These are phyloP conservation scores for Camponotus fellah DNA, from an alignment of 2,888 invertebrate species.

Conservation along the genomic window DNA sequence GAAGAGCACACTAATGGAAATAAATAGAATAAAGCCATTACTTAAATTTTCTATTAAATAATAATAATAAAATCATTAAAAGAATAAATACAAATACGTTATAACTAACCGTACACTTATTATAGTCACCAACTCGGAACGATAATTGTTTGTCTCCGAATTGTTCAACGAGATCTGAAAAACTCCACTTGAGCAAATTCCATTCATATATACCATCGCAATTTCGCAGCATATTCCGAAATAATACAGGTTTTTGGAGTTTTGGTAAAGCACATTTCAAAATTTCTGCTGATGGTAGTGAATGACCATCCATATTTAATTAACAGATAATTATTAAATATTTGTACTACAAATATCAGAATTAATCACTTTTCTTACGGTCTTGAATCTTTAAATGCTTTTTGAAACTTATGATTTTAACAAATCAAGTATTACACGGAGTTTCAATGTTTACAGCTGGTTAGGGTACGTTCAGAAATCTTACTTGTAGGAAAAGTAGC, in stretches of 20 bases:
- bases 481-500: neutral
- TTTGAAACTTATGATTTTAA: neutral
- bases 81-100: neutral
- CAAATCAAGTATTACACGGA: no score
- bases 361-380: neutral
- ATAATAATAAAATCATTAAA: neutral
- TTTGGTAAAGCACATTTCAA: slow-evolving; percentile 74
- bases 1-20: slow-evolving; percentile 35
- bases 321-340: neutral
- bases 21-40: neutral
- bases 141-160: slow-evolving; percentile 88
- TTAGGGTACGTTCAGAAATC: neutral
- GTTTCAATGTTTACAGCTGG: neutral
- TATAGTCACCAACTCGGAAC: slow-evolving; percentile 87
- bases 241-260: slow-evolving; percentile 87
- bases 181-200: slow-evolving; percentile 88
- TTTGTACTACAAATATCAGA: neutral
- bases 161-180: slow-evolving; percentile 88
- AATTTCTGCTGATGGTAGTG: slow-evolving; percentile 47
- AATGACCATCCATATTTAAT: slow-evolving; percentile 7
- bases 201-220: slow-evolving; percentile 85
- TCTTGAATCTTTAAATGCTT: neutral
- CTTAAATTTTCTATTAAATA: neutral
- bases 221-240: slow-evolving; percentile 86
- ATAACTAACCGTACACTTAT: slow-evolving; percentile 81